Percentiles rank a stretch among this genome's conserved stretches.
phyloP scores from a whole-genome alignment of 2,113 vertebrate species.

The Prunella fulvescens region DNA sequence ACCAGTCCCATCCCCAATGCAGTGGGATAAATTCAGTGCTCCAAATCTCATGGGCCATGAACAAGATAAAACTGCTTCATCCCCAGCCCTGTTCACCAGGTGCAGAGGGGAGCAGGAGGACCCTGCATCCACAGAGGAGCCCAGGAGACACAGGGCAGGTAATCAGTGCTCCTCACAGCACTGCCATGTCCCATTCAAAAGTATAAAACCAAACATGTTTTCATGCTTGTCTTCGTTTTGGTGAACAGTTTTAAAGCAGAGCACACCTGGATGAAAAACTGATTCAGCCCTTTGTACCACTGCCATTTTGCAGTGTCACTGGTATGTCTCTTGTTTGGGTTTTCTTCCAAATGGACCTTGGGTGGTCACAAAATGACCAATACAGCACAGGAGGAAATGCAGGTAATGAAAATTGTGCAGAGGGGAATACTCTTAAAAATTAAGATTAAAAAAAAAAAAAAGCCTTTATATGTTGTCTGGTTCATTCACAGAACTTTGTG shows the following conservation, averaged over 20 bases:
- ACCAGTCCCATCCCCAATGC: not conserved
- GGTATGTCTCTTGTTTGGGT: rapidly evolving
- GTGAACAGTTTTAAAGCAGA: not conserved
- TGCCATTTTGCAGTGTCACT: not conserved
- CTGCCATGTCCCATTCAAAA: not conserved
- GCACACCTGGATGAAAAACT: not conserved
- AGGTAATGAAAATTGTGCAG: not conserved
- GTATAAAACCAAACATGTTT: not conserved
- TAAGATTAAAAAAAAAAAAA: not conserved
- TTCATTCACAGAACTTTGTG: not conserved
- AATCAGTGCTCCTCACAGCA: not conserved
- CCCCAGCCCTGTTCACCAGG: not conserved
- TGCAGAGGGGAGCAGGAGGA: not conserved
- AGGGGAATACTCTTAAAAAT: not conserved
- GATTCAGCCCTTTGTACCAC: not conserved
- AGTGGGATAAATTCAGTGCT: not conserved
- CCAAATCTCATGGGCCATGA: not conserved
- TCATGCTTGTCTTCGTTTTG: not conserved
- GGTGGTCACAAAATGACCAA: not conserved
- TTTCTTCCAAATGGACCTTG: not conserved
- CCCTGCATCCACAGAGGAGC: not conserved
- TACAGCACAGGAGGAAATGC: not conserved
- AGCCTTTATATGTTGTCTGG: not conserved
- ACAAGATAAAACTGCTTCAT: not conserved
- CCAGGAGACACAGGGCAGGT: not conserved